Percentiles rank a stretch among this genome's conserved stretches.
These are phyloP conservation scores for Euthynnus affinis DNA, from an alignment of 2,797 vertebrate species.

Conservation along the genomic window DNA sequence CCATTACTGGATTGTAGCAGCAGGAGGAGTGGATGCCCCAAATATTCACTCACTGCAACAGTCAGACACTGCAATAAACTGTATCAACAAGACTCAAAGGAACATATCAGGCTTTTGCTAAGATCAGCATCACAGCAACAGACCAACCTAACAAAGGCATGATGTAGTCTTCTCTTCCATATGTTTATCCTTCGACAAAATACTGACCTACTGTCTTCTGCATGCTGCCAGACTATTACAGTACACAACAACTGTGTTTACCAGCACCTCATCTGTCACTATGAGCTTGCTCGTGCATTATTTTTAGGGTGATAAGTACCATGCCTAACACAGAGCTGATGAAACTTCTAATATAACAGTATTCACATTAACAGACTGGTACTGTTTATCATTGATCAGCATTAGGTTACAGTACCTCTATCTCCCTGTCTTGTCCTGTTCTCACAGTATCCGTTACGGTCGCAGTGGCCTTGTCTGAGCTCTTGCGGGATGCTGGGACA, in stretches of 20 bases:
- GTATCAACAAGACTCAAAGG: too few species aligned
- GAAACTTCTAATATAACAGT: slow-evolving; percentile 58
- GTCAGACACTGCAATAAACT: slow-evolving; percentile 30
- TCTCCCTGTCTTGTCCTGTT: slow-evolving; percentile 66
- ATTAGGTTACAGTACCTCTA: slow-evolving; percentile 77
- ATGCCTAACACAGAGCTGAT: slow-evolving; percentile 27
- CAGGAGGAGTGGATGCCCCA: slow-evolving; percentile 13
- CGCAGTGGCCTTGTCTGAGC: slow-evolving; percentile 73
- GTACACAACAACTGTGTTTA: slow-evolving; percentile 42
- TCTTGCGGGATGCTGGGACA: slow-evolving; percentile 82
- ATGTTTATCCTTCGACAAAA: slow-evolving; percentile 15
- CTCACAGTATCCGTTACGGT: slow-evolving; percentile 65
- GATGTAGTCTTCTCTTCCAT: slow-evolving; percentile 27
- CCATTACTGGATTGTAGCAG: slow-evolving; percentile 36
- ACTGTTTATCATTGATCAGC: slow-evolving; percentile 28
- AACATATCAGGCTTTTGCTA: slow-evolving; percentile 16
- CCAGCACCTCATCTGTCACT: slow-evolving; percentile 42
- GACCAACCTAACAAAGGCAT: slow-evolving; percentile 4
- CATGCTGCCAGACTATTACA: slow-evolving; percentile 22
- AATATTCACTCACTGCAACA: slow-evolving; percentile 50
- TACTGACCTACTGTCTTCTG: not conserved
- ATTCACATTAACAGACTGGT: slow-evolving; percentile 19
- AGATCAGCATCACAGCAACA: slow-evolving; percentile 24
- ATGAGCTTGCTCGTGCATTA: slow-evolving; percentile 29
- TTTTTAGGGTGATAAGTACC: slow-evolving; percentile 34